A percentile compares a stretch with the other conserved stretches of the same genome.
Conservation (phyloP, 2,888 invertebrate species). For the Himalopsyche japonica region DNA sequence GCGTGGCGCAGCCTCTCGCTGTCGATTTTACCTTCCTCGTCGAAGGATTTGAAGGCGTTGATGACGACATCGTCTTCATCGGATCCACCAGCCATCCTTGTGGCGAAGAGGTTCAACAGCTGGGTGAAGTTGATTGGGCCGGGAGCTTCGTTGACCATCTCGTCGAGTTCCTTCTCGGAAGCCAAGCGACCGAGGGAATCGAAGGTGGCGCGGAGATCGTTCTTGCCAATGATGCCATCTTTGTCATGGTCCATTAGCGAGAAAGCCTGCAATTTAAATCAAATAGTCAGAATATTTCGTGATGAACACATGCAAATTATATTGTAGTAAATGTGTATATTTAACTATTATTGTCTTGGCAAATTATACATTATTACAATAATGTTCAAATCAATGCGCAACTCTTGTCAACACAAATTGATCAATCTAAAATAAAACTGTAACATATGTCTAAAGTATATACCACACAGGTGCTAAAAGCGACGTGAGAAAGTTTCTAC, state of each 20-base stretch:
- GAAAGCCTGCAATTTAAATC: slow-evolving; percentile 71
- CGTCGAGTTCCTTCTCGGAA: slow-evolving; percentile 87
- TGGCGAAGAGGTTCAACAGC: slow-evolving; percentile 87
- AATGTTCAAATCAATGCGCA: too few species aligned
- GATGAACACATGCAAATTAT: too few species aligned
- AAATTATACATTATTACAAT: too few species aligned
- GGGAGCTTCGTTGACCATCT: slow-evolving; percentile 84
- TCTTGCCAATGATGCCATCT: slow-evolving; percentile 87
- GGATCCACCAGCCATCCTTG: slow-evolving; percentile 88
- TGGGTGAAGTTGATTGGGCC: slow-evolving; percentile 96
- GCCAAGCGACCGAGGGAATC: slow-evolving; percentile 90
- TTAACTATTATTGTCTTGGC: too few species aligned
- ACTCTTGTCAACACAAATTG: too few species aligned
- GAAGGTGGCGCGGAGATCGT: slow-evolving; percentile 88
- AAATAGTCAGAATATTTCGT: background rate
- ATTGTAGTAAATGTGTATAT: too few species aligned
- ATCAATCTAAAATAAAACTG: too few species aligned
- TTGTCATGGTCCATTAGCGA: slow-evolving; percentile 95
- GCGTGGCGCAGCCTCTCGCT: slow-evolving; percentile 88
- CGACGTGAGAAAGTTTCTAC: too few species aligned
- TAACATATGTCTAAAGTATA: too few species aligned
- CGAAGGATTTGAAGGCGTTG: slow-evolving; percentile 91
- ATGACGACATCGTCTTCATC: slow-evolving; percentile 92
- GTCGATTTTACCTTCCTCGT: slow-evolving; percentile 85
- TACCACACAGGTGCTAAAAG: too few species aligned